Percentiles rank a stretch among this genome's conserved stretches.
Conservation (phyloP, 2,113 vertebrate genomes). For the Campylorhamphus procurvoides region DNA sequence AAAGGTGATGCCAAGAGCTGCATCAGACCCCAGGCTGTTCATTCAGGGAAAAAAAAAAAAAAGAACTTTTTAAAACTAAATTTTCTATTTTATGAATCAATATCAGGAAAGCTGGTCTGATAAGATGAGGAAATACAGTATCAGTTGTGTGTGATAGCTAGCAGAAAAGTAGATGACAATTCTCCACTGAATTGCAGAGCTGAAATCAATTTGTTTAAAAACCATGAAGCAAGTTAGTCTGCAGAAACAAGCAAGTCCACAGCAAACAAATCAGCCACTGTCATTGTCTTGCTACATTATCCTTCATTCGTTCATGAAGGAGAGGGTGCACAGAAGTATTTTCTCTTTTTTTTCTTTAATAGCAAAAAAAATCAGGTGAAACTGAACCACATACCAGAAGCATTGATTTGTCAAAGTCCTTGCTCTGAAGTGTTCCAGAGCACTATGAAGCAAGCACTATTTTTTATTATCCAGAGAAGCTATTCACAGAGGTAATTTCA, state of each 20-base stretch:
- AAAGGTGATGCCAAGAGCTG: background rate
- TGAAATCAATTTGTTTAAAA: conserved; percentile 18
- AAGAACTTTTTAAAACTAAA: background rate
- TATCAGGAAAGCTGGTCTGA: background rate
- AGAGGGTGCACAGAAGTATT: background rate
- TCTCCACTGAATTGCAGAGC: background rate
- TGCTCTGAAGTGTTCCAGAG: background rate
- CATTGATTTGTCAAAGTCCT: background rate
- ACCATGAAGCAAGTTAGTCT: conserved; percentile 9
- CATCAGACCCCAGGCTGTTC: background rate
- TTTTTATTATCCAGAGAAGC: background rate
- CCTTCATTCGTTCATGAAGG: background rate
- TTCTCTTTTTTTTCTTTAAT: background rate
- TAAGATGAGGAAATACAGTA: background rate
- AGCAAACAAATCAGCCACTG: background rate
- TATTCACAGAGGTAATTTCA: background rate
- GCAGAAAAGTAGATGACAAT: background rate
- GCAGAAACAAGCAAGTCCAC: conserved; percentile 25
- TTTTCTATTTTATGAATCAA: background rate
- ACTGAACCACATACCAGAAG: background rate
- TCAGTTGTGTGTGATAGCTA: background rate
- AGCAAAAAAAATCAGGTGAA: background rate
- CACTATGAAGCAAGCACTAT: background rate
- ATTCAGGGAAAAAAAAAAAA: background rate
- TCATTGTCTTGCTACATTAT: background rate